Base-by-base conservation (phyloP, 2,797 vertebrate species). In the Sternotherus odoratus region DNA sequence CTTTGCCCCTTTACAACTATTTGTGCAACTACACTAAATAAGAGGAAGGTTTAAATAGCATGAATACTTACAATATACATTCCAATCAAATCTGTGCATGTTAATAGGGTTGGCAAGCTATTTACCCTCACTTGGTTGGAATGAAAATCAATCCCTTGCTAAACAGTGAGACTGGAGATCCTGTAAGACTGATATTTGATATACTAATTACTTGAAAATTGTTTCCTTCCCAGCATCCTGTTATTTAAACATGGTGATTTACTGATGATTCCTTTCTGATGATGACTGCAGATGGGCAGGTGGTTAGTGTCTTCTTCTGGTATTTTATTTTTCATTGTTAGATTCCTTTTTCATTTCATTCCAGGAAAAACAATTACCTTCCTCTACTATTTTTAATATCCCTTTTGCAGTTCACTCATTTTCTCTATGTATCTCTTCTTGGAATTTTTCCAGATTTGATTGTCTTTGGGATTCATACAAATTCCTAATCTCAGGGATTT, bases 401-500 rank as follows among this genome's bases (percentile, higher is more conserved):
- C 92, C 91, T 92, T 80, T 79, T 48, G 86, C 83, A 96, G 83
- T 57, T 83, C 54, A 60, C 91, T 95, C 85, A 63, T 72, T 1
- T 95, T 90, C 74, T 83, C 57, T 86, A 88, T 60, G 95, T 96
- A 92, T 95, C 94, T 96, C 92, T 57, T 69, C 96, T 93, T 97
- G 97, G 95, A 96, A 90, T 54, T 1, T 87, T 96, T 97, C 97
- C 95, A 95, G 90, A 89, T 90, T 88, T 95, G 85, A 90, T 95
- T 94, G 57, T 95, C 23, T 7, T 86, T 95, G 90, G 87, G 92
- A 93, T 96, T 94, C 94, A 85, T 96, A 95, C 91, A 96, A 95
- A 93, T 97, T 97, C 94, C 91, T 88, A 46, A 97, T 95, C 93
- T 87, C 86, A 63, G 94, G 63, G 94, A 97, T 97, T 97, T 97